Evolutionary conservation across 2,113 vertebrate genomes (phyloP).

Genomic region (Heterochromis multidens): DNA sequence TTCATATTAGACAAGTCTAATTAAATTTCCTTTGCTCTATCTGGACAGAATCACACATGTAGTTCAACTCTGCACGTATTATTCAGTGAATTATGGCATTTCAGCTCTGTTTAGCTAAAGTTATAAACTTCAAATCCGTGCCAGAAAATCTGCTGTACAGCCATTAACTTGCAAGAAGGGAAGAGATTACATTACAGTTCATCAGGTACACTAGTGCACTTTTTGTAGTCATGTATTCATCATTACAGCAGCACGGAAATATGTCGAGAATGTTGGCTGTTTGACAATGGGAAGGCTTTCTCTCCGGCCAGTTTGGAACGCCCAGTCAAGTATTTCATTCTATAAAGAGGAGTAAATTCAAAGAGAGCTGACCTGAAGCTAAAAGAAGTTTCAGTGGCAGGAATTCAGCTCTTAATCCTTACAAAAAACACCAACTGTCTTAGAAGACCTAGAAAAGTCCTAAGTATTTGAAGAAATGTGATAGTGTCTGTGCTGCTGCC

Average conservation of each 20-base stretch:
- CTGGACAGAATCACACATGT: slow-evolving; percentile 16
- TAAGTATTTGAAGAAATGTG: slow-evolving; percentile 9
- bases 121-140: slow-evolving; percentile 44
- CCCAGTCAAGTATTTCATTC: slow-evolving; percentile 42
- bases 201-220: slow-evolving; percentile 44
- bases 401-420: background rate
- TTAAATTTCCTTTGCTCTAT: background rate
- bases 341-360: slow-evolving; percentile 5
- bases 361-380: background rate
- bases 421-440: background rate
- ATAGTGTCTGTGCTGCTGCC: slow-evolving; percentile 1
- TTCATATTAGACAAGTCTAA: slow-evolving; percentile 4
- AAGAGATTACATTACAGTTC: slow-evolving; percentile 44
- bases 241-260: slow-evolving; percentile 60
- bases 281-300: slow-evolving; percentile 49
- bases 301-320: slow-evolving; percentile 26
- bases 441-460: slow-evolving; percentile 17
- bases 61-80: background rate
- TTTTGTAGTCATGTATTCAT: slow-evolving; percentile 42
- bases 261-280: slow-evolving; percentile 71
- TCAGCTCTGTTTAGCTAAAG: slow-evolving; percentile 14
- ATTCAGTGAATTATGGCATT: slow-evolving; percentile 21
- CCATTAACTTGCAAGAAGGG: slow-evolving; percentile 17
- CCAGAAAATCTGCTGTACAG: slow-evolving; percentile 30
- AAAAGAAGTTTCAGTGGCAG: background rate